Evolutionary conservation across 2,888 invertebrate genomes (phyloP), one percentile per base, ranked within the genome.

Genomic region (Eumacrocentrus americanus): DNA sequence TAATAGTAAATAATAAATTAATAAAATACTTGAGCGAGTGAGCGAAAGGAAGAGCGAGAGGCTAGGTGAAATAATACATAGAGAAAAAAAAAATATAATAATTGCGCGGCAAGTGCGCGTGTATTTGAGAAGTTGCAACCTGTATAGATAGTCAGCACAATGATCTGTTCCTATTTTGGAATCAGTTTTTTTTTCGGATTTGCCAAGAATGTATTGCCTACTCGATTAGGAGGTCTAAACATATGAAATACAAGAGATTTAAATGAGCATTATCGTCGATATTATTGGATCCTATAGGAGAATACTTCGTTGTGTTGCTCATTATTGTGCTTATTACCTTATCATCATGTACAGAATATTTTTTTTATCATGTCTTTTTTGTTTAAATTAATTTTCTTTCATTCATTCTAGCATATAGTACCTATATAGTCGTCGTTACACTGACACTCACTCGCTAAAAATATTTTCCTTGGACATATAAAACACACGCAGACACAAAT

Each of bases 131-230:
- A 72, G 72, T 73, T 76, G 72, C 73, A 77, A 72, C 71, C 74
- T 78, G 71, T 73, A 76, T 74, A 76, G 74, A 77, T 74, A 77
- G 75, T 76, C 77, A 73, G 75, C 77, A 77, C 75, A 76, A 78
- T 75, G 69, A 74, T 77, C 74, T 73, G 73, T 77, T 77, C 76
- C 76, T 72, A 74, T 74, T 76, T 76, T 75, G 72, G 74, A 75
- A 72, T 73, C 71, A 72, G 71, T 75, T 74, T 77, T 77, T 74
- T 73, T 77, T 75, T 73, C 72, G 70, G 70, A 74, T 74, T 77
- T 76, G 73, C 72, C 73, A 73, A 78, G 72, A 76, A 73, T 68
- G 66, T 70, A 63, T 62, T 48, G 61, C 64, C 64, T 62, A 61
- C 58, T 58, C 37, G 51, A 56, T 46, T 51, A 55, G 51, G 54